Percentiles rank a stretch among this genome's conserved stretches.
Evolutionary conservation across 92 coral and sea anemone species (phyloP).

Genomic region (Meandrina meandrites): DNA sequence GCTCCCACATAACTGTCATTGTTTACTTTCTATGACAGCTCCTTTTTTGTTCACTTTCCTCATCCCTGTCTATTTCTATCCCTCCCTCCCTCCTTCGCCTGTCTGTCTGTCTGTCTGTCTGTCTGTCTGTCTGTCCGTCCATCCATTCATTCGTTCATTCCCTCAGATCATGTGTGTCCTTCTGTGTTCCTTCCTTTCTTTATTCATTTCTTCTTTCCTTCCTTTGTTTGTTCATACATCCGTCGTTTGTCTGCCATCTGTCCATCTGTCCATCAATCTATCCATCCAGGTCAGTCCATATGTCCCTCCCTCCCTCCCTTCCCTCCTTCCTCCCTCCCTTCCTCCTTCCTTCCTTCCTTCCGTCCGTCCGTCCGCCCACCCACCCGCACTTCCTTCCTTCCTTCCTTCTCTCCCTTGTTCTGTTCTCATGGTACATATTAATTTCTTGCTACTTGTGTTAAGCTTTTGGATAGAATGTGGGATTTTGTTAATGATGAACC

Average conservation of each 20-base stretch:
- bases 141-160: neutral
- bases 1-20: too few species aligned
- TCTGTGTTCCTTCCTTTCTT: neutral
- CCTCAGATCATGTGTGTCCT: neutral
- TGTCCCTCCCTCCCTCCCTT: too few species aligned
- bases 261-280: neutral
- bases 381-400: neutral
- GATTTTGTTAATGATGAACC: constrained; percentile 92
- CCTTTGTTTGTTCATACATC: too few species aligned
- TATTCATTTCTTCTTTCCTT: too few species aligned
- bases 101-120: neutral
- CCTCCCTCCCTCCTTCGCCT: too few species aligned
- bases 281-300: too few species aligned
- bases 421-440: neutral
- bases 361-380: neutral
- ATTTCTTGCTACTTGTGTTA: neutral
- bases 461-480: constrained; percentile 71
- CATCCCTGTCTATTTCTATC: neutral
- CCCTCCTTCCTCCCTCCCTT: neutral
- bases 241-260: neutral
- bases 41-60: too few species aligned
- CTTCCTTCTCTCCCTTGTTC: neutral
- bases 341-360: neutral
- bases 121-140: neutral
- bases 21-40: too few species aligned